A percentile compares a stretch with the other conserved stretches of the same genome.
phyloP scores from a whole-genome alignment of 2,888 invertebrate species.

The Rapana venosa region DNA sequence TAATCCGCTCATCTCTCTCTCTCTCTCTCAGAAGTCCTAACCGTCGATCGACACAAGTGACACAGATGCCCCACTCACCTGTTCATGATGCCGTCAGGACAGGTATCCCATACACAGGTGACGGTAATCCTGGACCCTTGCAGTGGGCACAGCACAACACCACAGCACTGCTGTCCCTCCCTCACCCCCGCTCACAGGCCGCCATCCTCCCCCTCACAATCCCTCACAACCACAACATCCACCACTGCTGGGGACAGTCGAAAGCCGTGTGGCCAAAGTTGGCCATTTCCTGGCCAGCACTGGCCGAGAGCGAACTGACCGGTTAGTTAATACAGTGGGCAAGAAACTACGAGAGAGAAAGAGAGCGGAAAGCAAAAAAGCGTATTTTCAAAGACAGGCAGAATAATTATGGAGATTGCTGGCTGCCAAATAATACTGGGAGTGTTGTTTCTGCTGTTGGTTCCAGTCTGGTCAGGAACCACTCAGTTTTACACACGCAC shows the following conservation, averaged over 20 bases:
- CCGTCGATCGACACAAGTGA: background rate
- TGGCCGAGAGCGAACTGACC: too few species aligned
- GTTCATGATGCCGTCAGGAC: conserved; percentile 18
- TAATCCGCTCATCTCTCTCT: background rate
- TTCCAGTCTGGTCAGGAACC: too few species aligned
- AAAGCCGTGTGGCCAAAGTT: background rate
- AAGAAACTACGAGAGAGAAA: too few species aligned
- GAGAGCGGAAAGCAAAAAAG: too few species aligned
- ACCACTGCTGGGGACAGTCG: background rate
- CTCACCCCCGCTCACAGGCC: background rate
- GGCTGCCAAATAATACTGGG: too few species aligned
- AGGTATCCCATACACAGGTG: conserved; percentile 10
- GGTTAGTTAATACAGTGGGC: too few species aligned
- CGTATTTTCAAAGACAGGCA: too few species aligned
- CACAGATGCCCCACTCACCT: background rate
- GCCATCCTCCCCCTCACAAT: background rate
- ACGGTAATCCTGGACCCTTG: background rate
- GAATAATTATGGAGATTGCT: too few species aligned
- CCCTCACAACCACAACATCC: background rate
- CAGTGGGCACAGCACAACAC: background rate
- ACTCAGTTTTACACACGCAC: too few species aligned
- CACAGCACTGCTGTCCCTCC: background rate
- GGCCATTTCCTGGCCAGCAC: background rate
- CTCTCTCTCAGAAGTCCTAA: background rate
- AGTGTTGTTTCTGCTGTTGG: too few species aligned